Evolutionary conservation across 2,888 invertebrate species (phyloP).

Genomic region (Drosophila merina): DNA sequence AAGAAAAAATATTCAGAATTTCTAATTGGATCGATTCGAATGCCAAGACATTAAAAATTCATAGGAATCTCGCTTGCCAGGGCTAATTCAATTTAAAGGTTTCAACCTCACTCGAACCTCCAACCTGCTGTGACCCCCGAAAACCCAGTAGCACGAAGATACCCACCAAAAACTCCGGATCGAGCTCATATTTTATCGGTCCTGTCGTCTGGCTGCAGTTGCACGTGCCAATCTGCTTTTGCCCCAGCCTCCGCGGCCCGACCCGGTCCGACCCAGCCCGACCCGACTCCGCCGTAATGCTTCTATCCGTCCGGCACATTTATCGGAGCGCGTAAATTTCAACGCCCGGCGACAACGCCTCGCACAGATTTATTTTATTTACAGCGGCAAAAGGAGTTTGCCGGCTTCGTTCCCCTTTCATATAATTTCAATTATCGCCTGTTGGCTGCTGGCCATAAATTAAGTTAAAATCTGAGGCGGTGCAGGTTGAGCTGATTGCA

Average conservation of each 20-base stretch:
- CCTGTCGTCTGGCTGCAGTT: constrained; percentile 70
- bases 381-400: constrained; percentile 45
- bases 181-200: constrained; percentile 67
- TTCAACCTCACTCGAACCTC: constrained; percentile 8
- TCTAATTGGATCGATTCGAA: constrained; percentile 76
- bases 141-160: constrained; percentile 47
- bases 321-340: constrained; percentile 66
- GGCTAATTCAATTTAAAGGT: constrained; percentile 69
- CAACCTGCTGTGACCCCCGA: constrained; percentile 18
- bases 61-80: constrained; percentile 43
- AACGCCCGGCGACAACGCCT: constrained; percentile 44
- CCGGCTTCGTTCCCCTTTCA: constrained; percentile 46
- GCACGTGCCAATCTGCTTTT: constrained; percentile 65
- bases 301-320: constrained; percentile 33
- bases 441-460: constrained; percentile 69
- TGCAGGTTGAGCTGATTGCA: constrained; percentile 59
- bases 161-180: constrained; percentile 24
- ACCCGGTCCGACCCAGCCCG: too few relatives aligned
- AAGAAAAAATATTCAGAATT: constrained; percentile 51
- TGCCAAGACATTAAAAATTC: constrained; percentile 65
- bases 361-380: constrained; percentile 74
- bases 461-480: constrained; percentile 56
- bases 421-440: constrained; percentile 77
- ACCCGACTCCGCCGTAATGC: not conserved
- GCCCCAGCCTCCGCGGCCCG: not conserved